Evolutionary conservation across 1,140 invertebrate genomes (phyloP).

Genomic region (Drosophila nebulosa): DNA sequence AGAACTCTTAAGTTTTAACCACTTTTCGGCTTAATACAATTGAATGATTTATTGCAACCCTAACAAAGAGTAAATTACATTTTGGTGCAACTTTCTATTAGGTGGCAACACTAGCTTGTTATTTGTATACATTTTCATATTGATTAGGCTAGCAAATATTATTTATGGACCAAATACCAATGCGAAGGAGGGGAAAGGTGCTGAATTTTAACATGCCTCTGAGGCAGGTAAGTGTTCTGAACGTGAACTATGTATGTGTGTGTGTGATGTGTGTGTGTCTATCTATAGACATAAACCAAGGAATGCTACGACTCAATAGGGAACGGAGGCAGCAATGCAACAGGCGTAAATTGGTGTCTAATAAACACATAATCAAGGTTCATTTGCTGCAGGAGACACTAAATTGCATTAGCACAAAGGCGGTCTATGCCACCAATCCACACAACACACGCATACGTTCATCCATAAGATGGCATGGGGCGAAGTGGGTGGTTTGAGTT

Average conservation of each 20-base stretch:
- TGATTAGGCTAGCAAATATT: conserved; percentile 20
- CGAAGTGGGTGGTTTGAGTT: background rate
- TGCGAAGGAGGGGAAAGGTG: background rate
- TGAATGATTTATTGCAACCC: background rate
- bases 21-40: background rate
- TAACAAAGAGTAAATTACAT: background rate
- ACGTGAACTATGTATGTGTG: background rate
- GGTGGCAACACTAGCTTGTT: background rate
- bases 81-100: background rate
- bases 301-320: conserved; percentile 15
- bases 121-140: background rate
- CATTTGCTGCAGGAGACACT: conserved; percentile 55
- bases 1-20: background rate
- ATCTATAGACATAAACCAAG: background rate
- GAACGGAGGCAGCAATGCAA: conserved; percentile 28
- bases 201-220: conserved; percentile 23
- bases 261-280: too few species aligned
- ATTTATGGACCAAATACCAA: conserved; percentile 27
- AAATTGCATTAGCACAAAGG: conserved; percentile 72
- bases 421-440: conserved; percentile 13
- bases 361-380: conserved; percentile 75
- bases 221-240: background rate
- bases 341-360: conserved; percentile 62
- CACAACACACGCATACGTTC: background rate
- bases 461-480: background rate